phyloP scores from a whole-genome alignment of 2,888 invertebrate species.

The Adelognathus sp. region DNA sequence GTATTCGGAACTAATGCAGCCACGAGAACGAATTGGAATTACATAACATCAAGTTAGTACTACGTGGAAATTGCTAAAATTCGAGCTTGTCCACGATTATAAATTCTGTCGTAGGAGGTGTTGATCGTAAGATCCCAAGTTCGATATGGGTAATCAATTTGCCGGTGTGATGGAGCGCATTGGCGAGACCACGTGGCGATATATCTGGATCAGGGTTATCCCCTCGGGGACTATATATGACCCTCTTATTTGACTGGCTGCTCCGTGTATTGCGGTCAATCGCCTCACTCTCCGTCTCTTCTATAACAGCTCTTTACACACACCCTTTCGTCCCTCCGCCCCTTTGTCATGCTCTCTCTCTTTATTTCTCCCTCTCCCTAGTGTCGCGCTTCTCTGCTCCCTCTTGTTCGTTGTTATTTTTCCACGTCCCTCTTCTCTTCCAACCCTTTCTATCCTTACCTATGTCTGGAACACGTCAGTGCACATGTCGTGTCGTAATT shows the following conservation, averaged over 20 bases:
- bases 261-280: slow-evolving; percentile 76
- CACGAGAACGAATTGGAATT: background rate
- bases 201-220: slow-evolving; percentile 80
- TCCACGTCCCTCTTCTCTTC: background rate
- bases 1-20: background rate
- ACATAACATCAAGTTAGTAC: background rate
- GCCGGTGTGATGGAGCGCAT: slow-evolving; percentile 13
- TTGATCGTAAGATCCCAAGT: background rate
- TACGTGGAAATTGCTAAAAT: too few species aligned
- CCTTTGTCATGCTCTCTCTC: slow-evolving; percentile 24
- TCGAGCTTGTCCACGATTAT: background rate
- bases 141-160: slow-evolving; percentile 14
- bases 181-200: slow-evolving; percentile 77
- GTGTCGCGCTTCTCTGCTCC: background rate
- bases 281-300: slow-evolving; percentile 64
- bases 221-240: slow-evolving; percentile 77
- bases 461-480: slow-evolving; percentile 71
- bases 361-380: background rate
- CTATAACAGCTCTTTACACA: slow-evolving; percentile 32
- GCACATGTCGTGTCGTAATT: slow-evolving; percentile 67
- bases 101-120: background rate
- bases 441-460: slow-evolving; percentile 47
- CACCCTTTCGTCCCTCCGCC: background rate
- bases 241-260: slow-evolving; percentile 79
- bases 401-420: slow-evolving; percentile 3